Conservation (phyloP, 2,113 vertebrate genomes). For the Drymodes brunneopygia region DNA sequence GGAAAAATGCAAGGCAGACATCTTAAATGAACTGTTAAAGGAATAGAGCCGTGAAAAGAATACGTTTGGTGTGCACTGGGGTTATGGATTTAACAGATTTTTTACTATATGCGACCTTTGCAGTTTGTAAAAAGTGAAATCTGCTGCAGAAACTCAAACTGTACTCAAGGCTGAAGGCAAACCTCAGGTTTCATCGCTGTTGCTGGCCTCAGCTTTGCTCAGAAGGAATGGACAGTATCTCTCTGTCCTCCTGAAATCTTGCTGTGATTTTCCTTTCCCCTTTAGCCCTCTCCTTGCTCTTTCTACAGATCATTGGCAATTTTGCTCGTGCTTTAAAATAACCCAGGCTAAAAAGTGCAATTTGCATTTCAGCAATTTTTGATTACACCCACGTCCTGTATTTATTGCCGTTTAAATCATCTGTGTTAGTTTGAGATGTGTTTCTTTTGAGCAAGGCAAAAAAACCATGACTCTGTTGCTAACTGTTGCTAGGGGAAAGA, state of each 20-base stretch:
- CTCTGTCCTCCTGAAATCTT: not conserved
- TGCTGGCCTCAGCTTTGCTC: not conserved
- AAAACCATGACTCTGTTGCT: slow-evolving; percentile 44
- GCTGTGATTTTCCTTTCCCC: not conserved
- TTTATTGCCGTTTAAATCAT: slow-evolving; percentile 71
- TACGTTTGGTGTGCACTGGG: not conserved
- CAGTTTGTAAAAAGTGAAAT: not conserved
- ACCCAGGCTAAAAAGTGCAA: slow-evolving; percentile 38
- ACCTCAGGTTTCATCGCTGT: not conserved
- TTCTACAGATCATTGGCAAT: slow-evolving; percentile 49
- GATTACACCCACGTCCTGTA: slow-evolving; percentile 66
- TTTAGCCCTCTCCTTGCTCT: not conserved
- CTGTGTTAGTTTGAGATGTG: slow-evolving; percentile 56
- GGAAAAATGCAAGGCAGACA: slow-evolving; percentile 38
- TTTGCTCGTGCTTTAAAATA: slow-evolving; percentile 59
- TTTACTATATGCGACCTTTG: not conserved
- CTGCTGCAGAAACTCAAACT: not conserved
- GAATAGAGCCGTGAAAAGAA: slow-evolving; percentile 56
- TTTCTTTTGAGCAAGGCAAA: slow-evolving; percentile 25
- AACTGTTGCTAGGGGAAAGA: slow-evolving; percentile 50
- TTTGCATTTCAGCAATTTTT: slow-evolving; percentile 54
- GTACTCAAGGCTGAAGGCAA: not conserved
- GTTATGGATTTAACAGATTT: slow-evolving; percentile 57
- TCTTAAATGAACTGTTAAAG: slow-evolving; percentile 59
- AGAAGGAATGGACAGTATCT: not conserved